Base-by-base conservation (phyloP, 2,797 vertebrate species). In the Eulemur rubriventer region DNA sequence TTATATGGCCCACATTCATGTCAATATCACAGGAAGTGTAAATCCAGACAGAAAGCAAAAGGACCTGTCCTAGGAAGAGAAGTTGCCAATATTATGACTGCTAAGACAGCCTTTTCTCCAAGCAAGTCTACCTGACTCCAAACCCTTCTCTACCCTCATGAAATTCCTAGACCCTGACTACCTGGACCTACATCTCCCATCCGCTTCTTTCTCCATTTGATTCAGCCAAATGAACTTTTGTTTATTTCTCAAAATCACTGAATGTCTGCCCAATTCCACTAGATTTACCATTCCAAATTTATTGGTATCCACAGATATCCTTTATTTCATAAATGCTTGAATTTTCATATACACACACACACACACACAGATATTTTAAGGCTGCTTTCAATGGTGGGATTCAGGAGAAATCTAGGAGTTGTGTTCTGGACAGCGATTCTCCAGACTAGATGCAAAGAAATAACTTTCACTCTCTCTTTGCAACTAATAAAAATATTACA, bases 191-290 rank as follows among this genome's bases (percentile, higher is more conserved):
- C 0, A 12, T n/a, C 24, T 78, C 67, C 48, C 41, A 26, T 35
- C 28, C 1, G 2, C 16, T 38, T 50, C 63, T 50, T 59, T 30
- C 35, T 81, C 52, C 50, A 18, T 26, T 41, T 52, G 69, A 65
- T n/a, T 59, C 67, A 89, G 35, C 17, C 48, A 93, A 70, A 95
- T 81, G 67, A 91, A 94, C 18, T 85, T 61, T 84, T 50, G 17
- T 89, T 94, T 59, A 83, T 70, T 87, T 94, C 35, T 81, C 48
- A 87, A 92, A 87, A 94, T 73, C 57, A 85, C 50, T 90, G n/a
- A 24, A 73, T 18, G 11, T 80, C 70, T 95, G 61, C 52, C 78
- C 43, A 48, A 81, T 91, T 79, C 30, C 41, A 91, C 38, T 80
- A 82, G 55, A 85, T 76, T 95, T 59, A 55, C n/a, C 35, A 67